phyloP scores from a whole-genome alignment of 2,797 vertebrate species.

The Triplophysa bombifrons region DNA sequence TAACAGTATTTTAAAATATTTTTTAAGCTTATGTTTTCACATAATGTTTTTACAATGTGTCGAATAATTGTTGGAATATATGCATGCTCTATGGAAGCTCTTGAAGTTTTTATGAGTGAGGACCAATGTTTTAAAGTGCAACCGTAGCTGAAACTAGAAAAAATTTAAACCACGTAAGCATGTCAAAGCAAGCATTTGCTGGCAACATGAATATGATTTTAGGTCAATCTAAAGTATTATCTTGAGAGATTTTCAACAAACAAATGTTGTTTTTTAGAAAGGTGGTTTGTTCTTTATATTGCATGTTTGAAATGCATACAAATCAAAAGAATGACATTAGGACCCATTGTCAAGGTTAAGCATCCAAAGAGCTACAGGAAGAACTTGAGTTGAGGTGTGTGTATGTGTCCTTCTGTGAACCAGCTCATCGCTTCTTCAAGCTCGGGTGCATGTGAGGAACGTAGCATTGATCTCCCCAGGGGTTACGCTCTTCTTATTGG shows the following conservation, averaged over 20 bases:
- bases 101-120: too few relatives aligned
- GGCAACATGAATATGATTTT: conserved; percentile 10
- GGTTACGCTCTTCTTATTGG: conserved; percentile 23
- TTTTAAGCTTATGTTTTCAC: too few relatives aligned
- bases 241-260: conserved; percentile 7
- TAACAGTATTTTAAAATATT: too few relatives aligned
- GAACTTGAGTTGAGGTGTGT: conserved; percentile 1
- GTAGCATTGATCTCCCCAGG: conserved; percentile 3
- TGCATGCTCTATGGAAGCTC: too few relatives aligned
- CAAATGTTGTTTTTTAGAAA: background rate
- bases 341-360: background rate
- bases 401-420: conserved; percentile 21
- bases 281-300: background rate
- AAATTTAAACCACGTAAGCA: background rate
- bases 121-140: background rate
- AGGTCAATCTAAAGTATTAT: background rate
- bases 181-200: too few relatives aligned
- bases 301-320: background rate
- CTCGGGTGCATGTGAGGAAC: conserved; percentile 19
- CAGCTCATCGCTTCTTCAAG: conserved; percentile 11
- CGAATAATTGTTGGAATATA: too few relatives aligned
- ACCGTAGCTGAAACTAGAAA: background rate
- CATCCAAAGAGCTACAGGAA: conserved; percentile 3
- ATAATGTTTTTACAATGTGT: too few relatives aligned
- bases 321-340: conserved; percentile 7